Base-by-base conservation (phyloP, 1,140 invertebrate genomes). In the Delia radicum region DNA sequence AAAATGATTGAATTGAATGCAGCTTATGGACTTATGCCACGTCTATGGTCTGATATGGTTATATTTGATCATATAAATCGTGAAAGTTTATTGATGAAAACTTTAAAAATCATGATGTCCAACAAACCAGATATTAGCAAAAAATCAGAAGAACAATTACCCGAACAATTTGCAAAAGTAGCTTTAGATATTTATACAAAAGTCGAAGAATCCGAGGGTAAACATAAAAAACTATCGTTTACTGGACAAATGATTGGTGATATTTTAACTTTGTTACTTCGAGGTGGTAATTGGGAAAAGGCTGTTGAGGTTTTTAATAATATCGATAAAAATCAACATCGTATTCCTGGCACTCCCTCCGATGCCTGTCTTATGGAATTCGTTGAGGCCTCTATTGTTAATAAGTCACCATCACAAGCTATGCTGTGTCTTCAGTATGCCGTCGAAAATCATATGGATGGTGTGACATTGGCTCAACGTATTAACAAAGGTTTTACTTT, bases 11-110 rank as follows among this genome's bases (percentile, higher is more conserved):
- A 92, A 79, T 77, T 90, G 8, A 89, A 90, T 81, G 89, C 89
- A 3, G 87, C 89, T 0, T 87, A 89, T 12, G 87, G 92, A 61
- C 88, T 92, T 29, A 84, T 96, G 69, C 92, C 94, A 1, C 89
- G 89, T 80, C 83, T 95, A 7, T 96, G 93, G 93, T 92, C 93
- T 1, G 93, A 96, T 81, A 90, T 95, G 78, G 87, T 92, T 0
- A 87, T 91, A 27, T 94, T 94, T 82, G 91, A 92, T 73, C 89
- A 89, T 55, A 87, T 87, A 0, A 84, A 87, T 74, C 87, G 91
- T 61, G 88, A 90, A 75, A 88, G 86, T 72, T 80, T 92, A 0
- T 74, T 93, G 0, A 86, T 88, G 28, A 81, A 84, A 15, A 81
- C 92, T 1, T 80, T 93, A 0, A 82, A 87, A 27, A 89, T 90